These are phyloP conservation scores for Subacronicta megacephala DNA, from an alignment of 2,888 invertebrate genomes.

Conservation along the genomic window DNA sequence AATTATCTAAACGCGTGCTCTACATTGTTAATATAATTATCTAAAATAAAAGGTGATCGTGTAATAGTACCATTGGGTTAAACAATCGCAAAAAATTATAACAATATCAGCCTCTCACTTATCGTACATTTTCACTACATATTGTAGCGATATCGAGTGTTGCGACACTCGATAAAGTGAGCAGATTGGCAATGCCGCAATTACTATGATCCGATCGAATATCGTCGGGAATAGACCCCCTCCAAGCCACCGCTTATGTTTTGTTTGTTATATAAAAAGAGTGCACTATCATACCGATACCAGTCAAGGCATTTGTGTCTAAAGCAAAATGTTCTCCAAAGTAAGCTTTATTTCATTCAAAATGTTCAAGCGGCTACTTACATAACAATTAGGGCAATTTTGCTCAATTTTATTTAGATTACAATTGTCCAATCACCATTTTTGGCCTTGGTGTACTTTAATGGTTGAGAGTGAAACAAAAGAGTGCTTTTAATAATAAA, in stretches of 20 bases:
- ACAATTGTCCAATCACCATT: constrained; percentile 53
- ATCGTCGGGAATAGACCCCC: constrained; percentile 85
- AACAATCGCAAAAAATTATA: constrained; percentile 57
- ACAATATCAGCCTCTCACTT: constrained; percentile 78
- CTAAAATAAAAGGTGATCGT: constrained; percentile 23
- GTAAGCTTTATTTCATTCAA: constrained; percentile 75
- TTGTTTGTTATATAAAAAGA: constrained; percentile 89
- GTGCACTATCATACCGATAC: constrained; percentile 78
- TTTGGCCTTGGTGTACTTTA: constrained; percentile 33
- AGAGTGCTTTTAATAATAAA: not conserved
- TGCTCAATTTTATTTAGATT: constrained; percentile 57
- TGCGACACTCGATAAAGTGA: constrained; percentile 83
- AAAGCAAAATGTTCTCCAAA: constrained; percentile 88
- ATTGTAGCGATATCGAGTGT: constrained; percentile 77
- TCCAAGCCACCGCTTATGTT: constrained; percentile 76
- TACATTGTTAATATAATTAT: constrained; percentile 11
- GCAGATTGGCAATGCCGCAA: constrained; percentile 85
- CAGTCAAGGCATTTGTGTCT: constrained; percentile 84
- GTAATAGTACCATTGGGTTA: constrained; percentile 20
- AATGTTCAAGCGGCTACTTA: constrained; percentile 60
- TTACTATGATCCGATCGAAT: constrained; percentile 87
- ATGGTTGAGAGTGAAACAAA: constrained; percentile 24
- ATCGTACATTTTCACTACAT: constrained; percentile 78
- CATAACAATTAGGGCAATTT: constrained; percentile 66
- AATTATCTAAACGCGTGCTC: constrained; percentile 12